A percentile compares a stretch with the other conserved stretches of the same genome.
phyloP scores from a whole-genome alignment of 1,140 invertebrate genomes.

The Thaumatotibia leucotreta region DNA sequence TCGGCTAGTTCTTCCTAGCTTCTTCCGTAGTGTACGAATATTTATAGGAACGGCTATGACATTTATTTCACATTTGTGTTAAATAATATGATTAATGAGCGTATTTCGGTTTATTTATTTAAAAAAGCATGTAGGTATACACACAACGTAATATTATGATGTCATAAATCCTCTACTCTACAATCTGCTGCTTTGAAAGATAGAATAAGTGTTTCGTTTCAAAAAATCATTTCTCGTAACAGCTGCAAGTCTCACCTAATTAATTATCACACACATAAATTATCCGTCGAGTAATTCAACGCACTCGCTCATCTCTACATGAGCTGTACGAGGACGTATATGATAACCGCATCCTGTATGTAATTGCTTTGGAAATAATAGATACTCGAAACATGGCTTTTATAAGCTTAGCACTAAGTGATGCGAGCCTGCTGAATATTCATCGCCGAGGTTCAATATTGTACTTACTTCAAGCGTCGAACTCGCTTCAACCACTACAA shows the following conservation, averaged over 20 bases:
- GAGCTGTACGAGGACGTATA: conserved; percentile 19
- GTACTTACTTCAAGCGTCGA: neutral
- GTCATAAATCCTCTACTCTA: too few species aligned
- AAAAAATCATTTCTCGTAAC: neutral
- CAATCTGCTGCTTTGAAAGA: too few species aligned
- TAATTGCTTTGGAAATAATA: conserved; percentile 46
- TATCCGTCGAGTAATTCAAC: conserved; percentile 31
- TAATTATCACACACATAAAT: conserved; percentile 31
- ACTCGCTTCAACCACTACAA: neutral
- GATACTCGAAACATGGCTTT: conserved; percentile 33
- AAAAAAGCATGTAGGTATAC: too few species aligned
- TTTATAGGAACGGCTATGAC: too few species aligned
- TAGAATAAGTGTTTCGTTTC: too few species aligned
- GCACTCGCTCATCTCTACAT: conserved; percentile 27
- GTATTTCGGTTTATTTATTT: too few species aligned
- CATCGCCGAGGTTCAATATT: conserved; percentile 20
- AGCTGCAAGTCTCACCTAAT: conserved; percentile 18
- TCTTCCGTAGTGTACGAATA: too few species aligned
- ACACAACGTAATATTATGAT: too few species aligned
- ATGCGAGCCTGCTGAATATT: conserved; percentile 40
- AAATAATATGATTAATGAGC: too few species aligned
- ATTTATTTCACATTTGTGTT: too few species aligned
- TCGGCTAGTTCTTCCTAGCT: too few species aligned
- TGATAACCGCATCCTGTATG: conserved; percentile 33
- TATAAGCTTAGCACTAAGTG: conserved; percentile 25